Evolutionary conservation across 1,140 invertebrate species (phyloP).

Genomic region (Ectropis grisescens): DNA sequence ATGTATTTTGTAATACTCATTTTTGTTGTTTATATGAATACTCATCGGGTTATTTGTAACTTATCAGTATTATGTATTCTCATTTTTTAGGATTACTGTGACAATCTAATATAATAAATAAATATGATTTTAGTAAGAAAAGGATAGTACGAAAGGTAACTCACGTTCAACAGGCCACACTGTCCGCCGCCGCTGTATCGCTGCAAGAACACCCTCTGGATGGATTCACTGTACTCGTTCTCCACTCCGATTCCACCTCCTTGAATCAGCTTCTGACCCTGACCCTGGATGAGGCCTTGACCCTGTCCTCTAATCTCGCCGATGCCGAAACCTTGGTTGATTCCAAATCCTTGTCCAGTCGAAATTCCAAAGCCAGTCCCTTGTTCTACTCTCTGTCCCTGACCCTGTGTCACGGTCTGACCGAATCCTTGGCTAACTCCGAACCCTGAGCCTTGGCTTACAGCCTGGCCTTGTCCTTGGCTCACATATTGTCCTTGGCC

Average conservation of each 20-base stretch:
- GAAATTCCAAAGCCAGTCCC: slow-evolving; percentile 2
- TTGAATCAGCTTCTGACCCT: slow-evolving; percentile 10
- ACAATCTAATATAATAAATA: too few relatives aligned
- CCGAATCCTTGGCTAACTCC: slow-evolving; percentile 10
- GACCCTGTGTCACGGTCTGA: slow-evolving; percentile 5
- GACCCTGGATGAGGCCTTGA: slow-evolving; percentile 2
- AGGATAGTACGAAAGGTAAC: too few relatives aligned
- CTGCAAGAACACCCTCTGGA: slow-evolving; percentile 35
- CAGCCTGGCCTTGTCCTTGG: slow-evolving; percentile 3
- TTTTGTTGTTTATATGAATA: too few relatives aligned
- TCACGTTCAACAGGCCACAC: slow-evolving; percentile 49
- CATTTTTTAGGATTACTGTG: too few relatives aligned
- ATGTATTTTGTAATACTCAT: too few relatives aligned
- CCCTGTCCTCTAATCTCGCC: slow-evolving; percentile 2
- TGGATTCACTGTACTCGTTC: slow-evolving; percentile 31
- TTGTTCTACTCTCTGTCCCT: slow-evolving; percentile 1
- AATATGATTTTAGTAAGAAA: not conserved
- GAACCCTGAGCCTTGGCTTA: slow-evolving; percentile 4
- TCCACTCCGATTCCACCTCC: slow-evolving; percentile 19
- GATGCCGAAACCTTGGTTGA: slow-evolving; percentile 3
- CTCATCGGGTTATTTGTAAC: too few relatives aligned
- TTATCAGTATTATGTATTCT: too few relatives aligned
- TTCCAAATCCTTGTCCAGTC: slow-evolving; percentile 2
- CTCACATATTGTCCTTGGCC: slow-evolving; percentile 1
- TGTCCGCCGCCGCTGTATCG: slow-evolving; percentile 33